A percentile compares a stretch with the other conserved stretches of the same genome.
phyloP scores from a whole-genome alignment of 92 coral and sea anemone genomes.

The Porites rus region DNA sequence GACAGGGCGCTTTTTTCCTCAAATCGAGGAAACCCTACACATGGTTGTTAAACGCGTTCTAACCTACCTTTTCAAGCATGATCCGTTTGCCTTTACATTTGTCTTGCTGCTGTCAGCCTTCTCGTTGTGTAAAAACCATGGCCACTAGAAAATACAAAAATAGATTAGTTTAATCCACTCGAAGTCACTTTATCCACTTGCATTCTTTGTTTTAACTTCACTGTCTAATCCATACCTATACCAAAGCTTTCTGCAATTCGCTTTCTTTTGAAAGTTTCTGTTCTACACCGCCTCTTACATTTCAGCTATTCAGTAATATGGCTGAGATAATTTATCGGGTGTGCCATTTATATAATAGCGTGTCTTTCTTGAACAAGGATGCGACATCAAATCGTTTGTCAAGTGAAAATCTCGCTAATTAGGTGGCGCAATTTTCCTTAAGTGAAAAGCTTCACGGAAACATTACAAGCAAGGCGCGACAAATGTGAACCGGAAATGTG shows the following conservation, averaged over 20 bases:
- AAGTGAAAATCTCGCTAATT: constrained; percentile 26
- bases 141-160: background rate
- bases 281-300: no score
- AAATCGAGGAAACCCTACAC: background rate
- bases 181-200: background rate
- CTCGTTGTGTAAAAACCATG: background rate
- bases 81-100: background rate
- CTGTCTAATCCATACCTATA: background rate
- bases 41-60: background rate
- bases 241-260: background rate
- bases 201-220: background rate
- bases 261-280: background rate
- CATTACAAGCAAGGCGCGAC: background rate
- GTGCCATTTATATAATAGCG: background rate
- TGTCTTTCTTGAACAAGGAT: background rate
- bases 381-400: constrained; percentile 14
- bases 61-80: constrained; percentile 34
- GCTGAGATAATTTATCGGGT: background rate
- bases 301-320: constrained; percentile 18
- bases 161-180: background rate
- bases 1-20: background rate
- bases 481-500: constrained; percentile 40
- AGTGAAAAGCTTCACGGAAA: constrained; percentile 12
- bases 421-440: constrained; percentile 14
- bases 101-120: constrained; percentile 21